Base-by-base conservation (phyloP, 1,140 invertebrate genomes). In the Colletes gigas region DNA sequence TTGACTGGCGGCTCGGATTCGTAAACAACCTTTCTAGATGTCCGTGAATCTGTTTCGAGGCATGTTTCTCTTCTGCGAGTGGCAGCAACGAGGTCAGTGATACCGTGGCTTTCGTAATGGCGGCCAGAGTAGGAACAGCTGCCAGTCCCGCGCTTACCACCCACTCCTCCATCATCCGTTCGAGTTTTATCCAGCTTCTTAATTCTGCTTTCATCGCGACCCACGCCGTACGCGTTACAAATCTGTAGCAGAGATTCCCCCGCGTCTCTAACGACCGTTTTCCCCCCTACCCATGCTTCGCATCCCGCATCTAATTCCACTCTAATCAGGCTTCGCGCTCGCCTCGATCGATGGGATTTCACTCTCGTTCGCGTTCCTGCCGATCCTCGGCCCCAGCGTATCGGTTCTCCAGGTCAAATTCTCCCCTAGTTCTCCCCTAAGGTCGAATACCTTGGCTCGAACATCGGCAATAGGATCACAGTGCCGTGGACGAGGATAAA, bases 51-150 rank as follows among this genome's bases (percentile, higher is more conserved):
- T 17, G 39, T 65, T 73, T 57, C 60, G 57, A 17, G 67, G 39
- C 41, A 15, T 19, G 30, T 60, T 59, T 73, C 39, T 39, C 39
- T 50, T 41, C 4, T 55, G 17, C 62, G 47, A 41, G 14, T 57
- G 63, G 17, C 17, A 59, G 87, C 87, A 90, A 90, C 83, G 88
- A 87, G 90, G 88, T 91, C 89, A 89, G 88, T 86, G 89, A 89
- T 91, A 92, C 88, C 82, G 85, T 83, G 70, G 77, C 84, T 88
- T 86, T 88, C 83, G 86, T 84, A 88, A 89, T 87, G 82, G 82
- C 83, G 70, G 78, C 41, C 47, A 65, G 71, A 79, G 57, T 73
- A 62, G 14, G 68, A 82, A 80, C 84, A 84, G 82, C 63, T 81
- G 76, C 78, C 67, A 69, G 39, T 70, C 59, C 8, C 57, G 68